Evolutionary conservation across 2,888 invertebrate genomes (phyloP), one percentile per base, ranked within the genome.

Genomic region (Drosophila rellima): DNA sequence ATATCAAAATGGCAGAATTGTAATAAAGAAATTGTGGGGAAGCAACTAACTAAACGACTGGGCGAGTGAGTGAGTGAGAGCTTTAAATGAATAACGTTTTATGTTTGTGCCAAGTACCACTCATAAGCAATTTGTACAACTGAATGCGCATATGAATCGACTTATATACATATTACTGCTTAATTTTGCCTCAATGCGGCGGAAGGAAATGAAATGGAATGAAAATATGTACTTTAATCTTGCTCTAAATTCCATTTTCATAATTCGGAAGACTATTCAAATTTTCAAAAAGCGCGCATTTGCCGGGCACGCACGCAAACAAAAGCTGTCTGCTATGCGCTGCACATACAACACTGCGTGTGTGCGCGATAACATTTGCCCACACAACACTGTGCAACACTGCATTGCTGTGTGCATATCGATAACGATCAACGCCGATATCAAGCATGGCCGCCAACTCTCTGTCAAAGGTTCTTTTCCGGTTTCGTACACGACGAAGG

Each of bases 401-500:
- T 75, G 61, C n/a, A n/a, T n/a, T 61, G 56, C 39, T 40, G 39
- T 23, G 11, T 23, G 15, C 0, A 10, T 66, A 67, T 67, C 75
- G 75, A 71, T 75, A 67, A 15, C 67, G 71, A 71, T 74, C 23
- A 23, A 13, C 31, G 17, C 3, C 33, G 39, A 59, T 57, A 76
- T 72, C 67, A 50, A 74, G 70, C 77, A 77, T 77, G 66, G 70
- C 57, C 23, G 70, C 54, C 51, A 69, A 44, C 39, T 55, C 40
- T 33, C 73, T 73, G 40, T 55, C 75, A 82, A 82, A 77, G 59
- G 88, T 91, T 91, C 92, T 92, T 92, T 92, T 92, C 92, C 92
- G 92, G 92, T 92, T 92, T 92, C 91, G 91, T 92, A 91, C 85
- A 84, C 88, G 83, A 89, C 80, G 87, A 90, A 91, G 88, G 88